Percentiles rank a stretch among this genome's conserved stretches.
phyloP scores from a whole-genome alignment of 2,888 invertebrate genomes.

The Reticulitermes lucifugus region DNA sequence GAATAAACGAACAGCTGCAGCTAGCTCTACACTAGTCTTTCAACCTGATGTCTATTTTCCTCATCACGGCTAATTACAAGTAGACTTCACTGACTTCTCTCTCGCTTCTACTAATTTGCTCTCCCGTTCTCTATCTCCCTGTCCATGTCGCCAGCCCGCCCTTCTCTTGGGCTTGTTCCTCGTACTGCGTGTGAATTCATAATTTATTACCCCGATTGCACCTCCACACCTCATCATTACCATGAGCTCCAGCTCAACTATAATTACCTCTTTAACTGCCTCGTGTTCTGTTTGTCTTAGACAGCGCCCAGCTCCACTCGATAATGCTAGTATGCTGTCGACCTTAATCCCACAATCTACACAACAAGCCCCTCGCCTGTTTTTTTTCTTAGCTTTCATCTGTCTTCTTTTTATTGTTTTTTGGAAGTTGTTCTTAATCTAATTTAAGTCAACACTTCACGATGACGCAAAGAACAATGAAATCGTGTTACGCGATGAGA shows the following conservation, averaged over 20 bases:
- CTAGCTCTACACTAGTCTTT: not conserved
- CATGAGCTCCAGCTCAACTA: conserved; percentile 24
- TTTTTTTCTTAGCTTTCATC: conserved; percentile 6
- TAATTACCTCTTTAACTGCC: conserved; percentile 48
- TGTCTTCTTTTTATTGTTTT: not conserved
- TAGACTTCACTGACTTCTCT: not conserved
- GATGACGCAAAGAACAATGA: not conserved
- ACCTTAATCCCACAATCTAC: conserved; percentile 19
- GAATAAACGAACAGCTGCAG: conserved; percentile 5
- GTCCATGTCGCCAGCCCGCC: conserved; percentile 7
- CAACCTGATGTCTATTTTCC: conserved; percentile 39
- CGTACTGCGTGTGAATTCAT: conserved; percentile 43
- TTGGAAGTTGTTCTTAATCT: conserved; percentile 21
- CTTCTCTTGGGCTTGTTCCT: conserved; percentile 5
- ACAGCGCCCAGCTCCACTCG: conserved; percentile 26
- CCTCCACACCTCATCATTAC: conserved; percentile 49
- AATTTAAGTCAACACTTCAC: conserved; percentile 38
- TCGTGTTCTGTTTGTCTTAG: conserved; percentile 45
- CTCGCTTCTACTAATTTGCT: conserved; percentile 8
- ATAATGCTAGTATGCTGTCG: conserved; percentile 11
- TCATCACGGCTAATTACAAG: conserved; percentile 39
- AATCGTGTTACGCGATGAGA: not conserved
- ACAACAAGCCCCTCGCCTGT: not conserved
- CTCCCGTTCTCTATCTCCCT: not conserved
- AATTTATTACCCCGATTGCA: conserved; percentile 47